Evolutionary conservation across 2,113 vertebrate species (phyloP), one percentile per base, ranked within the genome.

Genomic region (Melanostigma gelatinosum): DNA sequence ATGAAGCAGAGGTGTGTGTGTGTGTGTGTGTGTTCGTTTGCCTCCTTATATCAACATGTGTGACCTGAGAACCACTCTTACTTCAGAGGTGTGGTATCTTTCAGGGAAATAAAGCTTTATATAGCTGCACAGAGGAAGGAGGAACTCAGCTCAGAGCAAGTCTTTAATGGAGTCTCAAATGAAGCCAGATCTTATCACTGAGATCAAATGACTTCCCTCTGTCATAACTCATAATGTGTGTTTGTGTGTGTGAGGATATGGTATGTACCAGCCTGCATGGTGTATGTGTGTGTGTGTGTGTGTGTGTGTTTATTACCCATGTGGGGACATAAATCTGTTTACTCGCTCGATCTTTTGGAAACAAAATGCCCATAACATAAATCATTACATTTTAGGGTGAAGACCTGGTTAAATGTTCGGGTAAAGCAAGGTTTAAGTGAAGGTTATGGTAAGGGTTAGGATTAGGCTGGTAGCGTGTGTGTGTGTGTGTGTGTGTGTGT

Each of bases 1-100:
- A 99, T 75, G 98, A 99, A 87, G 98, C 98, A 0, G 98, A 99
- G 98, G 98, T 98, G 68, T 81, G 83, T 86, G 70, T 80, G 60
- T 78, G 63, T 85, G 57, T 84, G 82, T 83, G 72, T 84, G 54
- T 79, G 65, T 78, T 22, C 20, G 50, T 80, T 20, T 80, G 55
- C 20, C 27, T 63, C 12, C 95, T 58, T 46, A 27, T 44, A 24
- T 70, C 7, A 29, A 12, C n/a, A 60, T 54, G 50, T 68, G 42
- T 74, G 80, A 75, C 64, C 75, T 88, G 38, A 76, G 66, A 72
- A 77, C 69, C 44, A 58, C 44, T 83, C 63, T 84, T 60, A 62
- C 73, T 80, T 82, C 69, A 90, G 81, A 72, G 74, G 64, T 75
- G 69, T 81, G 82, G 80, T 27, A 79, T 87, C 76, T 89, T 89